phyloP scores from a whole-genome alignment of 2,888 invertebrate species.

The Agrilus cyanescens region DNA sequence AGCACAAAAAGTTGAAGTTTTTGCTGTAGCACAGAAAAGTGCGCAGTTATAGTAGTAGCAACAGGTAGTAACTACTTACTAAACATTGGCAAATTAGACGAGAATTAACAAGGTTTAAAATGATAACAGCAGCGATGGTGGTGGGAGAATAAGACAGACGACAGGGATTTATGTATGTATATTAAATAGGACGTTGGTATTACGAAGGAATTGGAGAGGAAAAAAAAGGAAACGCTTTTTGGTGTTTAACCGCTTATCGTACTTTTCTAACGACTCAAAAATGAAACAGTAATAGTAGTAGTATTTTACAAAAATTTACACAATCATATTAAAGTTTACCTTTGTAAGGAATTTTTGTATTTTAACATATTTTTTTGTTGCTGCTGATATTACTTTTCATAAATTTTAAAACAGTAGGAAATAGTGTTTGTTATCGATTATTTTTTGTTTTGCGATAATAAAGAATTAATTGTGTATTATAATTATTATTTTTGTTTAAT shows the following conservation, averaged over 20 bases:
- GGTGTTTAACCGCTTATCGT: slow-evolving; percentile 21
- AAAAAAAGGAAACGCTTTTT: slow-evolving; percentile 11
- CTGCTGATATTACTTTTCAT: too few relatives aligned
- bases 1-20: not conserved
- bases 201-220: slow-evolving; percentile 1
- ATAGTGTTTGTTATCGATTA: too few relatives aligned
- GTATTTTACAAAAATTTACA: slow-evolving; percentile 41
- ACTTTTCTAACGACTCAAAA: slow-evolving; percentile 17
- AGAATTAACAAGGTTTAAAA: not conserved
- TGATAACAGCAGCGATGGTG: not conserved
- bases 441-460: too few relatives aligned
- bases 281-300: slow-evolving; percentile 19
- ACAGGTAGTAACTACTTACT: too few relatives aligned
- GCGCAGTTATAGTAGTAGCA: not conserved
- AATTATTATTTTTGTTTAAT: too few relatives aligned
- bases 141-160: not conserved
- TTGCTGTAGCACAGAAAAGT: not conserved
- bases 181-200: too few relatives aligned
- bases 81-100: too few relatives aligned
- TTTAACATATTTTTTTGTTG: too few relatives aligned
- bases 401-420: too few relatives aligned
- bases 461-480: too few relatives aligned
- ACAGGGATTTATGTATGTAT: too few relatives aligned
- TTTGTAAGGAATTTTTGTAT: too few relatives aligned
- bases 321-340: slow-evolving; percentile 29